Percentiles rank a stretch among this genome's conserved stretches.
These are phyloP conservation scores for Drepana falcataria DNA, from an alignment of 2,888 invertebrate genomes.

Conservation along the genomic window DNA sequence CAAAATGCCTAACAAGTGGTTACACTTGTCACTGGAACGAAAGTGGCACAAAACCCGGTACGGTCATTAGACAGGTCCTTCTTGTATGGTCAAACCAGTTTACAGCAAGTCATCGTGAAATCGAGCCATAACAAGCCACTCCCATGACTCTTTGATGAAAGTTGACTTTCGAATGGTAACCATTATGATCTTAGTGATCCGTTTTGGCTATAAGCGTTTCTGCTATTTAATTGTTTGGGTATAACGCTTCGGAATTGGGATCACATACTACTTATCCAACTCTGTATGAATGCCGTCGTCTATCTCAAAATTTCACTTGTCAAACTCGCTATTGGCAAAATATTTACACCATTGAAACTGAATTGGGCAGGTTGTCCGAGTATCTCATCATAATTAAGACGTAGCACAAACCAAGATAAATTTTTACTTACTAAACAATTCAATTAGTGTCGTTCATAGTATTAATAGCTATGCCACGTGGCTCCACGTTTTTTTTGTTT, in stretches of 20 bases:
- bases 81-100: constrained; percentile 54
- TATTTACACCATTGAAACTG: too few relatives aligned
- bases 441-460: too few relatives aligned
- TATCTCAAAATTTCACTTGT: too few relatives aligned
- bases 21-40: constrained; percentile 38
- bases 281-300: too few relatives aligned
- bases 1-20: background rate
- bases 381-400: too few relatives aligned
- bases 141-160: constrained; percentile 47
- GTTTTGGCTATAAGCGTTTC: background rate
- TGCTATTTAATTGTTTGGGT: background rate
- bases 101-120: constrained; percentile 64
- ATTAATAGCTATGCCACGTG: too few relatives aligned
- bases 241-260: background rate
- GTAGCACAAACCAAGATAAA: too few relatives aligned
- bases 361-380: too few relatives aligned
- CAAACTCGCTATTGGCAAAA: too few relatives aligned
- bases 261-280: too few relatives aligned
- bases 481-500: too few relatives aligned
- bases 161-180: constrained; percentile 49
- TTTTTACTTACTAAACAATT: too few relatives aligned
- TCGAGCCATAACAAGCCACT: constrained; percentile 50
- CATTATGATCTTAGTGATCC: constrained; percentile 25
- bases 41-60: constrained; percentile 55
- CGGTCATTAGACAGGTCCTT: constrained; percentile 55